Base-by-base conservation (phyloP, 2,113 vertebrate genomes). In the Psephotus haematonotus region DNA sequence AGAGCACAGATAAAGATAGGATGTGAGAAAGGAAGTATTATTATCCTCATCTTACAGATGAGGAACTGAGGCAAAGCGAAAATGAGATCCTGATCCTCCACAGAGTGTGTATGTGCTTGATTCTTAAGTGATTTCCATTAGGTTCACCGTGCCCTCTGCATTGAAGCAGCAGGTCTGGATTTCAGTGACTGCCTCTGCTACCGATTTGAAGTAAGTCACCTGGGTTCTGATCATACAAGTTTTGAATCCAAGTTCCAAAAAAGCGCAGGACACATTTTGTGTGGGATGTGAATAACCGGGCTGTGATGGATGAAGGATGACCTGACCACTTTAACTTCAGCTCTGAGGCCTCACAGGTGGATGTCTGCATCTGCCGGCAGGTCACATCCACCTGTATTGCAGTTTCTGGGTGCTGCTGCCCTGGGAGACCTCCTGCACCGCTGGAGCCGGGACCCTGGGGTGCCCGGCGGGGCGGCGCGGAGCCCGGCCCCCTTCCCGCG, bases 61-160 rank as follows among this genome's bases (percentile, higher is more conserved):
- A 83, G 92, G 76, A 96, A 94, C 83, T 69, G 81, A 93, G 68
- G 92, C 83, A 39, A 57, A 67, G 39, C 27, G 65, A 80, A 79
- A 60, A 13, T 10, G 35, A 82, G 63, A 88, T 80, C 71, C 71
- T 29, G 67, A 23, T 59, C 79, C 50, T 71, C 31, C 63, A 33
- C 29, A 8, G 74, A 8, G 13, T 2, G 31, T 49, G 2, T 17
- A 12, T 33, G 41, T 3, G 1, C 67, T 44, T 55, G 44, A 31
- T 70, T 70, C 37, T 52, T 60, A 47, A 64, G 12, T 46, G 20
- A 82, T 63, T 91, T 76, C 75, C 33, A 2, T 13, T 65, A 47
- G 65, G 63, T 82, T 87, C 28, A 10, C 50, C 1, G 10, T 52
- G 52, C 41, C 31, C n/a, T 52, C 63, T 6, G 57, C 60, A 31